Base-by-base conservation (phyloP, 2,113 vertebrate genomes). In the Pangasianodon hypophthalmus region DNA sequence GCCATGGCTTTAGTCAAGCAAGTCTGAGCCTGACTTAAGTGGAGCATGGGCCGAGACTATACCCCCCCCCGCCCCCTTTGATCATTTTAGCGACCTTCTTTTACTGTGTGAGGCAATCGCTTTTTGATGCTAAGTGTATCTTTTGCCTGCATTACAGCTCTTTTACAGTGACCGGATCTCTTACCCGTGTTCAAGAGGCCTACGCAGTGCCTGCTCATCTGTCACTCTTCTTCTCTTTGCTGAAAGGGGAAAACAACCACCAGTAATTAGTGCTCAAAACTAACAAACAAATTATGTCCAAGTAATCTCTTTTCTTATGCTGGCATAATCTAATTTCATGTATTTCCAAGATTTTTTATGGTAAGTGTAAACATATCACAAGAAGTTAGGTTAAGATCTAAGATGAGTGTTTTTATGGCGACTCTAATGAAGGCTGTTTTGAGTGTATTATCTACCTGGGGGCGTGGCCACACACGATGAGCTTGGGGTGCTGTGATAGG, bases 151-250 rank as follows among this genome's bases (percentile, higher is more conserved):
- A 64, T 16, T 80, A 62, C 29, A 88, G 26, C 4, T 24, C 9
- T 52, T 52, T 64, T 62, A 67, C 26, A 84, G 10, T 37, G 29
- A 84, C 9, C 18, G 4, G 10, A 54, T 32, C 91, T 93, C 97
- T 73, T 95, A 98, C 98, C 98, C 97, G 41, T 97, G 97, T 88
- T 97, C 96, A 0, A 99, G 96, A 93, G 98, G 98, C 90, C 97
- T 92, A 79, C 94, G 96, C 48, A 99, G 95, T 88, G 97, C 96
- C 64, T 92, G 94, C 79, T 99, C 98, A 93, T 99, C 97, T 8
- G 96, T 95, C 69, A 98, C 96, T 95, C 97, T 96, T 95, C 96
- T 96, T 92, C 97, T 96, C 95, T 97, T 99, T 41, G 95, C 95
- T 92, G 95, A 94, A 93, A 97, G 97, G 94, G 87, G 56, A 87